These are phyloP conservation scores for Mellivora capensis DNA, from an alignment of 2,113 vertebrate genomes.

Conservation along the genomic window DNA sequence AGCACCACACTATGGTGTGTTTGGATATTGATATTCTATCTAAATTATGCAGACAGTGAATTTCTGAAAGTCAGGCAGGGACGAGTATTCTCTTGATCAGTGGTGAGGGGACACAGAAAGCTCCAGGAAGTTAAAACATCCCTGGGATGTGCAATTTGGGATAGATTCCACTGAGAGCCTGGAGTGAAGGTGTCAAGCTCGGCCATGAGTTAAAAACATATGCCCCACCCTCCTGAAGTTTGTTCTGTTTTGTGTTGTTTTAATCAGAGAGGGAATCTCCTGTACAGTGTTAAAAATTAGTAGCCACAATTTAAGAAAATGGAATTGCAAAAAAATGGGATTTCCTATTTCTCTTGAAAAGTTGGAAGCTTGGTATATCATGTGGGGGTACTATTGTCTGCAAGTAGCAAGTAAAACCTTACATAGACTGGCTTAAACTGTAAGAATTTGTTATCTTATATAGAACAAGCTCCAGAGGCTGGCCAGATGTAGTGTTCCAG, in stretches of 20 bases:
- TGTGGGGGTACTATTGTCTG: background rate
- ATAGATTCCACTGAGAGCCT: background rate
- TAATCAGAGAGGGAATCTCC: background rate
- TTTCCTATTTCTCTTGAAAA: background rate
- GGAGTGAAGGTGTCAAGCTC: background rate
- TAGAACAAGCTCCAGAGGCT: background rate
- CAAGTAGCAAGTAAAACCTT: background rate
- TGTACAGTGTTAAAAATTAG: background rate
- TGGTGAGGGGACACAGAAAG: background rate
- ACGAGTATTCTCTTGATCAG: background rate
- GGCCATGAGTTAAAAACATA: background rate
- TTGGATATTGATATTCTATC: constrained; percentile 10
- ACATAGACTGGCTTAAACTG: background rate
- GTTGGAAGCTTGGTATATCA: background rate
- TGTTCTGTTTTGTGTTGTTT: background rate
- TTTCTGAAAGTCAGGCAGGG: background rate
- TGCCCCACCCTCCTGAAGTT: background rate
- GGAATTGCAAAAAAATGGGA: background rate
- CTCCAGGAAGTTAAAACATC: background rate
- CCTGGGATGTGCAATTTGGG: background rate
- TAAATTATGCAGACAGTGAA: background rate
- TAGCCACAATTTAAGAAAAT: background rate
- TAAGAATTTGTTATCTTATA: background rate
- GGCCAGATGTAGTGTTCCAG: background rate
- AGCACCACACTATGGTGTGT: background rate